Evolutionary conservation across 2,888 invertebrate genomes (phyloP).

Genomic region (Scaptomyza caliginosa): DNA sequence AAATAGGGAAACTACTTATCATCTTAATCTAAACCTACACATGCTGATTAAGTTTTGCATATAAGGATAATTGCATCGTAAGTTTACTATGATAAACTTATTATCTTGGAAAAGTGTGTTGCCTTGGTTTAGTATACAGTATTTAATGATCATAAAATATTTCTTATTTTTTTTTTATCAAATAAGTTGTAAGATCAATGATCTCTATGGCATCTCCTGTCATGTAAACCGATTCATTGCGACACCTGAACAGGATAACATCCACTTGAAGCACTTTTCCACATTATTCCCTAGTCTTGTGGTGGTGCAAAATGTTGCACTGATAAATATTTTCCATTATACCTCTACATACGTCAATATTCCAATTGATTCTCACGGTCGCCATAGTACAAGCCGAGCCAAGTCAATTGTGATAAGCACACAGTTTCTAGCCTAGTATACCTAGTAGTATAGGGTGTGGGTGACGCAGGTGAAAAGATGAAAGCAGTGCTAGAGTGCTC

Average conservation of each 20-base stretch:
- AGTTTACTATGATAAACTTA: no score
- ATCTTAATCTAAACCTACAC: no score
- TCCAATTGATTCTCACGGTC: conserved; percentile 28
- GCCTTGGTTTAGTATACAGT: no score
- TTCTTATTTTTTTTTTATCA: no score
- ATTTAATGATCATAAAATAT: no score
- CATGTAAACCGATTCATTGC: no score
- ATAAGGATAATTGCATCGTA: no score
- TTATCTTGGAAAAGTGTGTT: no score
- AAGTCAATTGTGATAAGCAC: conserved; percentile 36
- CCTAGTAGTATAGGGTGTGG: not conserved
- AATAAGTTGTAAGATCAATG: not conserved
- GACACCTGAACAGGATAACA: no score
- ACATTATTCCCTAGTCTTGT: not conserved
- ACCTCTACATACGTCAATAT: conserved; percentile 33
- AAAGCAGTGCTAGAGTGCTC: not conserved
- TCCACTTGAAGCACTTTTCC: not conserved
- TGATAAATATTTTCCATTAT: not conserved
- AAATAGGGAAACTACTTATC: no score
- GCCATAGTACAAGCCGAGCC: conserved; percentile 10
- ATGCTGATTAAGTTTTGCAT: no score
- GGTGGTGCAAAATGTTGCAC: not conserved
- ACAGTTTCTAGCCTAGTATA: not conserved
- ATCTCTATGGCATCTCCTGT: no score
- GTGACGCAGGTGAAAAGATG: conserved; percentile 13